Evolutionary conservation across 2,113 vertebrate genomes (phyloP).

Genomic region (Hipposideros armiger): DNA sequence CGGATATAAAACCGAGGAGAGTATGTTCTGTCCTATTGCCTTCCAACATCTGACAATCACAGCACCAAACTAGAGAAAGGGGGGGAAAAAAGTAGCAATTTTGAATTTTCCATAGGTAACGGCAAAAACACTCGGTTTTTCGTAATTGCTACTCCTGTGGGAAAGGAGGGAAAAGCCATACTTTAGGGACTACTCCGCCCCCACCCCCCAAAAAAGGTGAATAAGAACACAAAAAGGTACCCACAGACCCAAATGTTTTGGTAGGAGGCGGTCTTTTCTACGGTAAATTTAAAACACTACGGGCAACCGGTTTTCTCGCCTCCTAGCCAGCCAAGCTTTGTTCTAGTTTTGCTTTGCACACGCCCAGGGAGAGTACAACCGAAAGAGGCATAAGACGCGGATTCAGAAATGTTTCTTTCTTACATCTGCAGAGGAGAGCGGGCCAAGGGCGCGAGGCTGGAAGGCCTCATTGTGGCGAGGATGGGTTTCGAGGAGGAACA

Average conservation of each 20-base stretch:
- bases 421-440: neutral
- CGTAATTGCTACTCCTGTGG: neutral
- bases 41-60: slow-evolving; percentile 60
- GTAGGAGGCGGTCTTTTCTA: neutral
- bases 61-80: slow-evolving; percentile 67
- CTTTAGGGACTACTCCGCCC: neutral
- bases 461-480: slow-evolving; percentile 61
- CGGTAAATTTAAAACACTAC: neutral
- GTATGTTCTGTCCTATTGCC: neutral
- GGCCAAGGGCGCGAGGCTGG: slow-evolving; percentile 56
- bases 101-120: neutral
- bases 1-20: slow-evolving; percentile 66
- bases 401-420: neutral
- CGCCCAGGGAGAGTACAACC: slow-evolving; percentile 41
- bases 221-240: neutral
- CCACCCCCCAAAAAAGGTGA: neutral
- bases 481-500: slow-evolving; percentile 5
- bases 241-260: neutral
- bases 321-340: slow-evolving; percentile 49
- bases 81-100: neutral
- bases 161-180: neutral
- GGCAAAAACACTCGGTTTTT: slow-evolving; percentile 33
- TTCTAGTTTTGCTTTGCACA: slow-evolving; percentile 43
- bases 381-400: neutral
- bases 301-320: neutral